A percentile compares a stretch with the other conserved stretches of the same genome.
These are phyloP conservation scores for Xyliphius kryptos DNA, from an alignment of 2,113 vertebrate species.

Conservation along the genomic window DNA sequence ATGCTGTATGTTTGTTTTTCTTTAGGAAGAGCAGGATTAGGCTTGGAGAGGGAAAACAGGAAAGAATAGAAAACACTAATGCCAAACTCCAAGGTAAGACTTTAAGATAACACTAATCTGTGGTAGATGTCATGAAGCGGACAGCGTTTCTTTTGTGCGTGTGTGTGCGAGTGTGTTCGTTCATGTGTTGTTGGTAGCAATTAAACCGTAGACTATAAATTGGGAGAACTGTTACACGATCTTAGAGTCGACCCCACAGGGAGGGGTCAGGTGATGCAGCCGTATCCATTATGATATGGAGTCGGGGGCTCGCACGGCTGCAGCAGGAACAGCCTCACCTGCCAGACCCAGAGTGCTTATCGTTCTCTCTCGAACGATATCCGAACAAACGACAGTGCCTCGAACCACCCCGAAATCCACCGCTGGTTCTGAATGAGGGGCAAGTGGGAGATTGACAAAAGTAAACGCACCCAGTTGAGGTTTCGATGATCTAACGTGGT, in stretches of 20 bases:
- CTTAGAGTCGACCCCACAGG: slow-evolving; percentile 5
- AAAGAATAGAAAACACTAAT: slow-evolving; percentile 46
- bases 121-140: slow-evolving; percentile 42
- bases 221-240: slow-evolving; percentile 20
- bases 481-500: slow-evolving; percentile 5
- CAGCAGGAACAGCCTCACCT: slow-evolving; percentile 12
- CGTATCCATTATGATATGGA: neutral
- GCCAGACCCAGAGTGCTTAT: slow-evolving; percentile 17
- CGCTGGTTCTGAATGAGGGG: slow-evolving; percentile 11
- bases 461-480: neutral
- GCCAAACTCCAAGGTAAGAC: slow-evolving; percentile 61
- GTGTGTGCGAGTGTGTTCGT: slow-evolving; percentile 30
- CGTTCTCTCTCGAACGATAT: slow-evolving; percentile 19
- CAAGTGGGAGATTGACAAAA: slow-evolving; percentile 3
- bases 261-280: slow-evolving; percentile 1
- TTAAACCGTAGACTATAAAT: slow-evolving; percentile 42
- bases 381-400: slow-evolving; percentile 24
- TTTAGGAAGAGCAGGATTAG: slow-evolving; percentile 1
- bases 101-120: slow-evolving; percentile 44
- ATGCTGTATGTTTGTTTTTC: slow-evolving; percentile 18
- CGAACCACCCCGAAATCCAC: slow-evolving; percentile 13
- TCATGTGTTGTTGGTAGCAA: slow-evolving; percentile 44
- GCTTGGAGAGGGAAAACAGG: slow-evolving; percentile 29
- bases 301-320: slow-evolving; percentile 7
- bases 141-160: slow-evolving; percentile 36